Evolutionary conservation across 2,888 invertebrate genomes (phyloP).

Genomic region (Synanthedon tipuliformis): DNA sequence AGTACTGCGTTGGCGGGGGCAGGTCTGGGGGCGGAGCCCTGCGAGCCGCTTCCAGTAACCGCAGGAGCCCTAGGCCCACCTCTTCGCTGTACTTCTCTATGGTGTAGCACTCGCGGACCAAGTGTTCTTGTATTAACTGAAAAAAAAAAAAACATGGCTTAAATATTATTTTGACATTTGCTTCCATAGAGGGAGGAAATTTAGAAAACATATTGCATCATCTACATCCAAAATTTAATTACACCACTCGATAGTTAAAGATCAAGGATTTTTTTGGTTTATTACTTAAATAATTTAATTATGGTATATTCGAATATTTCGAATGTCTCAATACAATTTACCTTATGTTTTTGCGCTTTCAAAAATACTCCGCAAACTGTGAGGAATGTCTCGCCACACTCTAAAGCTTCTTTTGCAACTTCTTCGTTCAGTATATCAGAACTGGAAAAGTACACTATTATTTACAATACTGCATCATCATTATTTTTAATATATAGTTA

Average conservation of each 20-base stretch:
- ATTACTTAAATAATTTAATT: too few species aligned
- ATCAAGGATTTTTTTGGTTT: too few species aligned
- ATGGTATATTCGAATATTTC: too few species aligned
- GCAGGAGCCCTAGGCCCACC: constrained; percentile 21
- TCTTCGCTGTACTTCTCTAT: constrained; percentile 11
- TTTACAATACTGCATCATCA: too few species aligned
- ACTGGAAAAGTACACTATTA: constrained; percentile 17
- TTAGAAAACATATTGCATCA: too few species aligned
- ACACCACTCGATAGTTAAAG: too few species aligned
- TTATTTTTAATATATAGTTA: too few species aligned
- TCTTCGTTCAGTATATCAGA: constrained; percentile 35
- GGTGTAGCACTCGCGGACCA: constrained; percentile 40
- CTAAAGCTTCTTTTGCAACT: constrained; percentile 43
- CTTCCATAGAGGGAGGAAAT: too few species aligned
- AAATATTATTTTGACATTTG: too few species aligned
- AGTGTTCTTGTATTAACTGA: constrained; percentile 43
- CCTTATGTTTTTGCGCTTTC: constrained; percentile 46
- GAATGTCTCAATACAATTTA: constrained; percentile 10
- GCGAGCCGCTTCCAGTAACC: constrained; percentile 34
- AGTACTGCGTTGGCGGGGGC: constrained; percentile 50
- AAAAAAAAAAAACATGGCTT: background rate
- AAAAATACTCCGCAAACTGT: constrained; percentile 48
- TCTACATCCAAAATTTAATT: too few species aligned
- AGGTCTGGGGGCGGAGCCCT: constrained; percentile 20
- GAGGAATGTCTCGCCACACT: constrained; percentile 44